Percentiles rank a stretch among this genome's conserved stretches.
Conservation (phyloP, 2,797 vertebrate genomes). For the Trachurus trachurus region DNA sequence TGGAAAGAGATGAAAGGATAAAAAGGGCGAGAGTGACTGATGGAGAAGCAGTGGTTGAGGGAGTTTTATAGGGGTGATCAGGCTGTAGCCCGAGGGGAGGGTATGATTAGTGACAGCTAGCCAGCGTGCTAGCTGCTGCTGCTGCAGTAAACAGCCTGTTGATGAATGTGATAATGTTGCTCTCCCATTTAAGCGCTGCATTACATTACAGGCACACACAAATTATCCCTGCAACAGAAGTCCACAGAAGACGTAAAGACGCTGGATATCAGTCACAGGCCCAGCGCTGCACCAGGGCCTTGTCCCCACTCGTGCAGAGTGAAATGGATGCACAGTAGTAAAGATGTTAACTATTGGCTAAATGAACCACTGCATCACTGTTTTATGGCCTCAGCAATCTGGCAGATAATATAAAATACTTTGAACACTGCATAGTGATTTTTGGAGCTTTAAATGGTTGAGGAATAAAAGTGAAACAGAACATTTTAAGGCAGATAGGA, state of each 20-base stretch:
- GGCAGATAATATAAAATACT: conserved; percentile 66
- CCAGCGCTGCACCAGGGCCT: conserved; percentile 30
- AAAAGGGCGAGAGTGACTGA: not conserved
- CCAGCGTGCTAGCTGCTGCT: conserved; percentile 50
- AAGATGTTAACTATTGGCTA: conserved; percentile 69
- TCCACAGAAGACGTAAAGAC: conserved; percentile 35
- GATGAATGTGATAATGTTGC: conserved; percentile 69
- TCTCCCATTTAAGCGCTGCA: conserved; percentile 53
- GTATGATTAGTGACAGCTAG: conserved; percentile 63
- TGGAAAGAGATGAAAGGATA: conserved; percentile 11
- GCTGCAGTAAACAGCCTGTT: conserved; percentile 72
- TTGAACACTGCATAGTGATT: conserved; percentile 46
- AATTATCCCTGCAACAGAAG: conserved; percentile 47
- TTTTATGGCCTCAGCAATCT: conserved; percentile 60
- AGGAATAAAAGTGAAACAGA: conserved; percentile 57
- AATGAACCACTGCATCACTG: conserved; percentile 66
- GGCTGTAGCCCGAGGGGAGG: conserved; percentile 56
- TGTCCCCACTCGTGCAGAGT: conserved; percentile 53
- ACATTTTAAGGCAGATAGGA: conserved; percentile 41
- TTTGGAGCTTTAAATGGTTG: conserved; percentile 53
- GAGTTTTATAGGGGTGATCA: conserved; percentile 65
- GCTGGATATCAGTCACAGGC: conserved; percentile 47
- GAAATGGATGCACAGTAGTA: conserved; percentile 67
- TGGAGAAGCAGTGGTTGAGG: conserved; percentile 16
- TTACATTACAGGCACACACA: conserved; percentile 58